Evolutionary conservation across 1,140 invertebrate genomes (phyloP).

Genomic region (Druon quercuslanigerum): DNA sequence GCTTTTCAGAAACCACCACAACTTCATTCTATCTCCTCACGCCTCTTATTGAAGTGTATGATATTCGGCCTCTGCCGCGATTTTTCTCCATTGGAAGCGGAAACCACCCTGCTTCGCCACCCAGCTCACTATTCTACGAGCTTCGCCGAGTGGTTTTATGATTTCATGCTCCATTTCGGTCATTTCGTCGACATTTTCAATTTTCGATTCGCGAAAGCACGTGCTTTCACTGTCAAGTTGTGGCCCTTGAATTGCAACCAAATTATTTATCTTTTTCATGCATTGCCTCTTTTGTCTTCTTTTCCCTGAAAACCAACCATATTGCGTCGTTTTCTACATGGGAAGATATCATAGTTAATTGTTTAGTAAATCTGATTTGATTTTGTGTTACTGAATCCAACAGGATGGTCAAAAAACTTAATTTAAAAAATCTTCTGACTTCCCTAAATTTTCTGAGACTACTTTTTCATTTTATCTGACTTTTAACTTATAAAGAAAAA

Average conservation of each 20-base stretch:
- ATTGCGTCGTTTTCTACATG: not conserved
- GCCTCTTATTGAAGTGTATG: conserved; percentile 60
- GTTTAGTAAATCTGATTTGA: too few species aligned
- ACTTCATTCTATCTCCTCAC: conserved; percentile 53
- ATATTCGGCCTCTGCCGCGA: conserved; percentile 60
- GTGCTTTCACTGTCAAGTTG: conserved; percentile 42
- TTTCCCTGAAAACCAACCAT: not conserved
- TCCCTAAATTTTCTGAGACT: too few species aligned
- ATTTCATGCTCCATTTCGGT: conserved; percentile 60
- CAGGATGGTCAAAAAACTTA: too few species aligned
- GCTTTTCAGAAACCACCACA: conserved; percentile 52
- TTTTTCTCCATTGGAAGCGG: conserved; percentile 51
- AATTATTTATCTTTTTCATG: conserved; percentile 44
- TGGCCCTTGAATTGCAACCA: conserved; percentile 37
- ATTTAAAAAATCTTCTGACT: too few species aligned
- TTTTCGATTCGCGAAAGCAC: conserved; percentile 49
- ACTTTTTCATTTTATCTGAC: too few species aligned
- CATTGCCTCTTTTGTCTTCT: conserved; percentile 39
- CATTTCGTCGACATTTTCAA: conserved; percentile 56
- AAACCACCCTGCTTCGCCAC: conserved; percentile 36
- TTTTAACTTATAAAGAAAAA: too few species aligned
- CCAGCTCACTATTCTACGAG: conserved; percentile 47
- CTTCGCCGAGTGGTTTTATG: conserved; percentile 56
- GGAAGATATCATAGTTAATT: too few species aligned
- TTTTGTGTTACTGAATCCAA: too few species aligned